Evolutionary conservation across 2,888 invertebrate genomes (phyloP), one percentile per base, ranked within the genome.

Genomic region (Elegia similella): DNA sequence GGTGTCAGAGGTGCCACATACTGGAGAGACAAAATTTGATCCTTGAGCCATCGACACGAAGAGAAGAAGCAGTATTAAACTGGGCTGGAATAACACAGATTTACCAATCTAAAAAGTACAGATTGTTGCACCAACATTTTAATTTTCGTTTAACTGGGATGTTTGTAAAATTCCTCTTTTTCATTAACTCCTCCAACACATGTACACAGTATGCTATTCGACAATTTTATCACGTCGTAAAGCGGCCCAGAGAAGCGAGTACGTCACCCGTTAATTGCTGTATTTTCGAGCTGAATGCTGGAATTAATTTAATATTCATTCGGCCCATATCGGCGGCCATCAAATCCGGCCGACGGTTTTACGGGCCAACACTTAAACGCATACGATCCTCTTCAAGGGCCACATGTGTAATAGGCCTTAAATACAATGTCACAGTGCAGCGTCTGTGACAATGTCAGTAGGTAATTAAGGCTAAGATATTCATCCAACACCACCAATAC

Each of bases 231-330:
- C 78, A 78, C 82, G 68, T 76, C 81, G 70, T 83, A 82, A 82
- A 82, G 66, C 71, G 68, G 67, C 75, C 69, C 65, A 63, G 70
- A 65, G 69, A 58, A 60, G 65, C 64, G 65, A 61, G 68, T 70
- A 75, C 74, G 70, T 75, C 75, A 69, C 65, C 69, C 70, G 78
- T 78, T 81, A 82, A 84, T 82, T 80, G 76, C 71, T 73, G 75
- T 75, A 80, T 83, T 82, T 80, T 75, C 75, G 62, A 64, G 72
- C 72, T 76, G 78, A 82, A 82, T 78, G 73, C 69, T 66, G 69
- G 69, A 78, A 80, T 83, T 82, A 79, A 84, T 81, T 79, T 75
- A 76, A 78, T 80, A 80, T 84, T 80, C 76, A 82, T 82, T 72
- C 70, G 67, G 64, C 71, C 64, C 69, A 70, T 75, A 78, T 77